Conservation (phyloP, 2,888 invertebrate species). For the Synergus laeviventris region DNA sequence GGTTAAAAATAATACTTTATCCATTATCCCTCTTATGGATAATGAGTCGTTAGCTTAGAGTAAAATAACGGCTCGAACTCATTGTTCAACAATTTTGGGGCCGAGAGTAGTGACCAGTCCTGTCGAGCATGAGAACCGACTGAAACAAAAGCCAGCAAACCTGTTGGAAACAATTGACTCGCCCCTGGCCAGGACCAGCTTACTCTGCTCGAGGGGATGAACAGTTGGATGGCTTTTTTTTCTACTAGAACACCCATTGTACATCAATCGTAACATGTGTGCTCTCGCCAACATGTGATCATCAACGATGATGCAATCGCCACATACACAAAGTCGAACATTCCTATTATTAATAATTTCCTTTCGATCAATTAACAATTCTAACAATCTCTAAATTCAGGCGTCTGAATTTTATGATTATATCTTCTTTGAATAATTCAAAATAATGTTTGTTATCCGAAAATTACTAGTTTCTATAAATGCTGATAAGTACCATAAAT, state of each 20-base stretch:
- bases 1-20: slow-evolving; percentile 33
- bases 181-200: slow-evolving; percentile 58
- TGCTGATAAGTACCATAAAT: no score
- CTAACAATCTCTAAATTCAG: neutral
- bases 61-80: slow-evolving; percentile 69
- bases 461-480: no score
- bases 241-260: slow-evolving; percentile 63
- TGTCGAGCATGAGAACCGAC: slow-evolving; percentile 71
- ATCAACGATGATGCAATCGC: slow-evolving; percentile 42
- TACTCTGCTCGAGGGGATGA: slow-evolving; percentile 67
- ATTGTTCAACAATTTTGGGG: slow-evolving; percentile 72
- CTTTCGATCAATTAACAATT: neutral
- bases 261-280: slow-evolving; percentile 71
- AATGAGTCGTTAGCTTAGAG: slow-evolving; percentile 57
- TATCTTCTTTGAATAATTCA: no score
- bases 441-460: no score
- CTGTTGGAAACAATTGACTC: slow-evolving; percentile 74
- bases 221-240: slow-evolving; percentile 75
- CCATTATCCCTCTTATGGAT: slow-evolving; percentile 51
- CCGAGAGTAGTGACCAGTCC: slow-evolving; percentile 70
- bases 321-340: neutral
- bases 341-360: neutral
- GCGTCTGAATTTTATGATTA: no score
- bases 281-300: slow-evolving; percentile 49
- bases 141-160: slow-evolving; percentile 74